Base-by-base conservation (phyloP, 1,140 invertebrate genomes). In the Drosophila ohnishii region DNA sequence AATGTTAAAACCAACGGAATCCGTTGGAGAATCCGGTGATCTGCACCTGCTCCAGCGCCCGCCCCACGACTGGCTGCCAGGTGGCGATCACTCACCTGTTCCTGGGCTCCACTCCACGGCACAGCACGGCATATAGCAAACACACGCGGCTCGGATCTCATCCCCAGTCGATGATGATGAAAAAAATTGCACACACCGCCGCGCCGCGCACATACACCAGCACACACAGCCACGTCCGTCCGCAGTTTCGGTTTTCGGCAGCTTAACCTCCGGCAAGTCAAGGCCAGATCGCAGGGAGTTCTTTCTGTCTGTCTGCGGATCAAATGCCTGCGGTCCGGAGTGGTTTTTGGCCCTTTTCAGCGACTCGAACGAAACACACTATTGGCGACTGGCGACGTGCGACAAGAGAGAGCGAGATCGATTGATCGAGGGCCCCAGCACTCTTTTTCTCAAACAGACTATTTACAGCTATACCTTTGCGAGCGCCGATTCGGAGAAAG, bases 121-220 rank as follows among this genome's bases (percentile, higher is more conserved):
- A 55, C 51, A 37, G 13, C 13, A n/a, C 51, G 19, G 53, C 51
- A 59, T 25, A 58, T 14, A 13, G 28, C 63, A 71, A 71, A 42
- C 65, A 70, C 80, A 84, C 81, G 67, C 77, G 73, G 51, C 51
- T 55, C 34, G 51, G 51, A 55, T 55, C 51, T 55, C 22, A n/a
- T n/a, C n/a, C n/a, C n/a, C n/a, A n/a, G n/a, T n/a, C n/a, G 59
- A 59, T 50, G 59, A 71, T 72, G 75, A 65, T 69, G 70, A 84
- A 87, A 70, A 74, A 83, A 86, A 76, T 74, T 85, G 77, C 67
- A 80, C 77, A 74, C 78, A 73, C 59, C 58, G 58, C 64, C 62
- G 56, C 63, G 30, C 32, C 55, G 57, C 63, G 40, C 32, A 47
- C 61, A 70, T 78, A 60, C 72, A 65, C 64, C 47, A 25, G 58